phyloP scores from a whole-genome alignment of 1,140 invertebrate species.

The Temnothorax longispinosus region DNA sequence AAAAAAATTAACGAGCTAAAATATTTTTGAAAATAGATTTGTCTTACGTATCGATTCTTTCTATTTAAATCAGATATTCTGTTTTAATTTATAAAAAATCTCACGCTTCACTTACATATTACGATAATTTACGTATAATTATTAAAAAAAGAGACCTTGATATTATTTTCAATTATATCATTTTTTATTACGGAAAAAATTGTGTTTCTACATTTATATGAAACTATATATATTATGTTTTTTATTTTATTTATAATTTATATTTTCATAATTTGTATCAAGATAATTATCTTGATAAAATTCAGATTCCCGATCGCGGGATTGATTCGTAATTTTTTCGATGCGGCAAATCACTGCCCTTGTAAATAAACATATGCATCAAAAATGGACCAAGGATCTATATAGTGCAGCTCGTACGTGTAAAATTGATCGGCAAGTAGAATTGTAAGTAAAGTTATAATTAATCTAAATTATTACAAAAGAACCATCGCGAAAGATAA shows the following conservation, averaged over 20 bases:
- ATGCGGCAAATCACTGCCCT: conserved; percentile 43
- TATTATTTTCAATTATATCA: too few relatives aligned
- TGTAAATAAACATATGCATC: conserved; percentile 82
- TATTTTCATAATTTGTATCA: not conserved
- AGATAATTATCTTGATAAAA: not conserved
- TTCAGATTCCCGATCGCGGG: not conserved
- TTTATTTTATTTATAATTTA: conserved; percentile 6
- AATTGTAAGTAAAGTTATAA: conserved; percentile 75
- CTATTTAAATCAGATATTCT: not conserved
- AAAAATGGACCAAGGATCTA: conserved; percentile 82
- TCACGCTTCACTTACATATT: not conserved
- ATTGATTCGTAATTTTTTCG: conserved; percentile 64
- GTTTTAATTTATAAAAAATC: not conserved
- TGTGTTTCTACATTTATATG: too few relatives aligned
- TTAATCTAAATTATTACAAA: conserved; percentile 75
- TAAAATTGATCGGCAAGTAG: conserved; percentile 73
- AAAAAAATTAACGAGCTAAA: not conserved
- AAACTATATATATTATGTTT: not conserved
- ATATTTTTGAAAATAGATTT: not conserved
- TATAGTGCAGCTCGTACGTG: conserved; percentile 75
- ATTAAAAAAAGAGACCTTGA: too few relatives aligned
- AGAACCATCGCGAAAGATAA: not conserved
- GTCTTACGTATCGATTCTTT: not conserved
- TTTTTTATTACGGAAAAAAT: too few relatives aligned
- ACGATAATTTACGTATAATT: too few relatives aligned